Evolutionary conservation across 1,140 invertebrate genomes (phyloP).

Genomic region (Diabrotica undecimpunctata): DNA sequence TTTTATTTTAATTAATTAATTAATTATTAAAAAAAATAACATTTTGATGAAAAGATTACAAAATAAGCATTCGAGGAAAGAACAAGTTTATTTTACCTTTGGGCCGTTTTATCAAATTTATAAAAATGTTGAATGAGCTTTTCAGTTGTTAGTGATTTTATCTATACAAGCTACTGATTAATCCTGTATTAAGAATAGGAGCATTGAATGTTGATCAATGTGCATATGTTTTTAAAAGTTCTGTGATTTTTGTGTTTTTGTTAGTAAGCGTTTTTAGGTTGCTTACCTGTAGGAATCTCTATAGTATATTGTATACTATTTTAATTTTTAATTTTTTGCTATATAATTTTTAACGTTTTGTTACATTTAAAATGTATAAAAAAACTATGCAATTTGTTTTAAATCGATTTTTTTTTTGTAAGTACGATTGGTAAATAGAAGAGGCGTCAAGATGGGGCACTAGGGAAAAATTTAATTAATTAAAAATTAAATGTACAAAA

Average conservation of each 20-base stretch:
- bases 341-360: background rate
- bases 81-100: too few species aligned
- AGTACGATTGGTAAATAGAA: background rate
- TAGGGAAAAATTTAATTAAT: too few species aligned
- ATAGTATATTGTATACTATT: background rate
- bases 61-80: too few species aligned
- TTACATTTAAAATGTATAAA: background rate
- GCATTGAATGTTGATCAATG: background rate
- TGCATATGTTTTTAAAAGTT: background rate
- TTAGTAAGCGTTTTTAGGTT: background rate
- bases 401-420: constrained; percentile 9
- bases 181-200: background rate
- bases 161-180: background rate
- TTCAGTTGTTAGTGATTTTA: too few species aligned
- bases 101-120: too few species aligned
- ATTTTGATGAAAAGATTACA: too few species aligned
- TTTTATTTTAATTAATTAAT: too few species aligned
- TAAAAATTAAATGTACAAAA: too few species aligned
- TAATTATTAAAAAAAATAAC: too few species aligned
- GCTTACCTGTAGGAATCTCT: background rate
- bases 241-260: background rate
- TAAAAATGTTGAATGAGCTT: too few species aligned
- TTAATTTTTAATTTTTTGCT: background rate
- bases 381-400: constrained; percentile 10
- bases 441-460: too few species aligned